These are phyloP conservation scores for Clarias gariepinus DNA, from an alignment of 2,113 vertebrate genomes.

Conservation along the genomic window DNA sequence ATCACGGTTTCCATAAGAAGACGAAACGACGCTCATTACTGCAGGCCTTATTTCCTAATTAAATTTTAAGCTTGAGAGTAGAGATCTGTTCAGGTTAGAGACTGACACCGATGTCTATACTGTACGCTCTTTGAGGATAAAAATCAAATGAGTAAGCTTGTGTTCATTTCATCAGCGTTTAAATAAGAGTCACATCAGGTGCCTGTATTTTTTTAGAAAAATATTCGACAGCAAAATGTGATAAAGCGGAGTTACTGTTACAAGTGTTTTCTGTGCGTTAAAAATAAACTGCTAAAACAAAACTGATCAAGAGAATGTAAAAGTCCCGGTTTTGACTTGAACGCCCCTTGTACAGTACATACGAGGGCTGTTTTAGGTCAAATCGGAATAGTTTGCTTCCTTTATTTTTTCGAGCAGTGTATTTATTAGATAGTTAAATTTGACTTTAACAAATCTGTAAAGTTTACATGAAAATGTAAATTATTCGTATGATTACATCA, in stretches of 20 bases:
- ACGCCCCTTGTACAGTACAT: too few species aligned
- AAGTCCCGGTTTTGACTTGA: too few species aligned
- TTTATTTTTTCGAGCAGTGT: too few species aligned
- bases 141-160: neutral
- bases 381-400: too few species aligned
- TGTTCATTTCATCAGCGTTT: neutral
- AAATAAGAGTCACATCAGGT: neutral
- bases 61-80: slow-evolving; percentile 11
- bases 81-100: slow-evolving; percentile 19
- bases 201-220: neutral
- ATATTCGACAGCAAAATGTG: too few species aligned
- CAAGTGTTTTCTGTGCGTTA: neutral
- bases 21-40: neutral
- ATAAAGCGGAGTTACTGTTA: neutral
- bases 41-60: slow-evolving; percentile 9
- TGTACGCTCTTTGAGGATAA: neutral
- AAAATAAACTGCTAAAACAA: too few species aligned
- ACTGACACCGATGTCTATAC: slow-evolving; percentile 14
- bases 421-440: too few species aligned
- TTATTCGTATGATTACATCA: too few species aligned
- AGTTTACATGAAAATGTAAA: too few species aligned
- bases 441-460: neutral
- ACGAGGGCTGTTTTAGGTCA: too few species aligned
- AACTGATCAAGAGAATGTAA: too few species aligned
- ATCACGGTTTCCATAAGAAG: neutral